A percentile compares a stretch with the other conserved stretches of the same genome.
Evolutionary conservation across 2,797 vertebrate species (phyloP).

Genomic region (Loriculus beryllinus): DNA sequence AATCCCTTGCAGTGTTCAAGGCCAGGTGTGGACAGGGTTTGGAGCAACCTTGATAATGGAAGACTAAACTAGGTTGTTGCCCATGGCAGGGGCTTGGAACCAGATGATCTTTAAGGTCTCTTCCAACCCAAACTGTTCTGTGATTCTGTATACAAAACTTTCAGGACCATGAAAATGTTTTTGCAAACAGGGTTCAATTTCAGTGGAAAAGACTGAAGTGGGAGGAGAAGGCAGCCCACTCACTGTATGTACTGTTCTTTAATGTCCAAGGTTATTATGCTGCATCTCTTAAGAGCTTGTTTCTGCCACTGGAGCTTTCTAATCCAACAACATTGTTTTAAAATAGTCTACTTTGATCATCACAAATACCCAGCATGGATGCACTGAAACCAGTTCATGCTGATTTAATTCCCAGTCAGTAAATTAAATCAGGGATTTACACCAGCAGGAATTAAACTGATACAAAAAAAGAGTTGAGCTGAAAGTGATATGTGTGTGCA

Average conservation of each 20-base stretch:
- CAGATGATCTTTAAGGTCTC: neutral
- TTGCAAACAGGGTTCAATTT: neutral
- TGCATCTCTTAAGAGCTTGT: neutral
- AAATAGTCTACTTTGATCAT: neutral
- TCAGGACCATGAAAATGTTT: neutral
- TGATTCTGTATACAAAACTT: neutral
- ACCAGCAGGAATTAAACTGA: conserved; percentile 12
- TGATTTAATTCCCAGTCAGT: conserved; percentile 45
- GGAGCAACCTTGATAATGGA: neutral
- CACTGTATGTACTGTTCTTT: neutral
- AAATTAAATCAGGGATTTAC: conserved; percentile 42
- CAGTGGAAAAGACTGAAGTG: neutral
- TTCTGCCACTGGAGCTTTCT: neutral
- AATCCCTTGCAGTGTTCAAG: neutral
- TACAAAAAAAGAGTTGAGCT: neutral
- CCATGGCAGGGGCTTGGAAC: neutral
- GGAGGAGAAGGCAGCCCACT: neutral
- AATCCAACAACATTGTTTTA: neutral
- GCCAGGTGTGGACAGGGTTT: neutral
- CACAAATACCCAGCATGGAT: conserved; percentile 1
- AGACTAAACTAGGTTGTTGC: neutral
- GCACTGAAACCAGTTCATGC: neutral
- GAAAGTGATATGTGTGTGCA: neutral
- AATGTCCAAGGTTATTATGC: neutral
- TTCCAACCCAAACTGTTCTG: neutral